phyloP scores from a whole-genome alignment of 2,113 vertebrate genomes.

The Morone chrysops region DNA sequence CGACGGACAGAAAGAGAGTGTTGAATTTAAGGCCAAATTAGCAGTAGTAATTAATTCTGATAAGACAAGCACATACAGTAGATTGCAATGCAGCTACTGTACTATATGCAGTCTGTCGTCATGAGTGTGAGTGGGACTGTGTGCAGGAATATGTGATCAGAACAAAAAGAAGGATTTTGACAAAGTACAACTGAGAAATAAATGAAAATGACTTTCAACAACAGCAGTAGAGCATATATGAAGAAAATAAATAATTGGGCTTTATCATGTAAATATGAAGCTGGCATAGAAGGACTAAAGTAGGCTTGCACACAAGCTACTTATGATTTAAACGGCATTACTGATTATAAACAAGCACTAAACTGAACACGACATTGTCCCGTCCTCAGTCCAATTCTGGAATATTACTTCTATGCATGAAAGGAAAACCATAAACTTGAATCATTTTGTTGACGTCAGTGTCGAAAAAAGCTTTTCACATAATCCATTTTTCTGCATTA shows the following conservation, averaged over 20 bases:
- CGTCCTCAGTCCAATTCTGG: conserved; percentile 33
- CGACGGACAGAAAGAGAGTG: background rate
- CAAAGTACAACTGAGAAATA: background rate
- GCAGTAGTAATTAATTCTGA: conserved; percentile 51
- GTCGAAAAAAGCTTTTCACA: conserved; percentile 25
- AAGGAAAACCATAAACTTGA: conserved; percentile 42
- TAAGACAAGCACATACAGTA: conserved; percentile 29
- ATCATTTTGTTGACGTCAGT: conserved; percentile 40
- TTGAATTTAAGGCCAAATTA: conserved; percentile 32
- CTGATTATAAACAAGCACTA: conserved; percentile 30
- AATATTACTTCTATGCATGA: conserved; percentile 26
- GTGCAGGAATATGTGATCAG: background rate
- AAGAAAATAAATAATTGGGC: background rate
- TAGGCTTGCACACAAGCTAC: conserved; percentile 5
- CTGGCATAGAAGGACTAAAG: background rate
- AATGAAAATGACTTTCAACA: background rate
- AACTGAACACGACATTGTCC: conserved; percentile 16
- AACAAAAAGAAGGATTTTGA: background rate
- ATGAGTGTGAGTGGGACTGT: background rate
- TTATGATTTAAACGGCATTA: conserved; percentile 21
- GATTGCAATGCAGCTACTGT: conserved; percentile 23
- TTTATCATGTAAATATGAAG: conserved; percentile 26
- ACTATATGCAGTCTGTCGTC: conserved; percentile 4
- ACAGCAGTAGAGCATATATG: background rate
- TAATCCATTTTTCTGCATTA: conserved; percentile 63